phyloP scores from a whole-genome alignment of 2,113 vertebrate genomes.

The Callospermophilus lateralis region DNA sequence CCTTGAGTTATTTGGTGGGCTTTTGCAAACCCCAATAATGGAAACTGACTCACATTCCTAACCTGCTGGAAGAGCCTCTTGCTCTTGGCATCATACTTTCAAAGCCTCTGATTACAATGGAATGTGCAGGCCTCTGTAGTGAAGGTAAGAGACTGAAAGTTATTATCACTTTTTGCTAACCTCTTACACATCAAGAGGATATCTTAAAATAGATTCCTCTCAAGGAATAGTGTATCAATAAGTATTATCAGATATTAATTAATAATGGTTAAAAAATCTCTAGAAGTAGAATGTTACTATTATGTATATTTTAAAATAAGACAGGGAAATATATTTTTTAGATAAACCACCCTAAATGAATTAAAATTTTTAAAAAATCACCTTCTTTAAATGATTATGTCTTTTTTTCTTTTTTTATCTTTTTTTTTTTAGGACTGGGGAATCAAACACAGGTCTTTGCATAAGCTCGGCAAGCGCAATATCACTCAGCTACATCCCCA shows the following conservation, averaged over 20 bases:
- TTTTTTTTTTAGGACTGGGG: too few relatives aligned
- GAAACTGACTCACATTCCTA: background rate
- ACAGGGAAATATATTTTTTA: background rate
- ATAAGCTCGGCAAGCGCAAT: too few relatives aligned
- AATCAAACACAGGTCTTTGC: too few relatives aligned
- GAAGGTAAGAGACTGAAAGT: background rate
- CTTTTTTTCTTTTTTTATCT: too few relatives aligned
- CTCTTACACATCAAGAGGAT: background rate
- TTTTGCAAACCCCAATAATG: background rate
- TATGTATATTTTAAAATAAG: constrained; percentile 12
- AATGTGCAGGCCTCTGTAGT: background rate
- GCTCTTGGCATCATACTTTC: background rate
- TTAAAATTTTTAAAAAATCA: constrained; percentile 1
- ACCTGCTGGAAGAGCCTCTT: background rate
- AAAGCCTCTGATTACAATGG: background rate
- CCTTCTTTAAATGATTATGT: background rate
- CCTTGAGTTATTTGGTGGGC: background rate
- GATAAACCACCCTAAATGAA: background rate
- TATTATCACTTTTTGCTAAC: background rate
- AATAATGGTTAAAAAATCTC: background rate
- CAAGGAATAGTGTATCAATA: background rate
- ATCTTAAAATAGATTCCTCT: background rate
- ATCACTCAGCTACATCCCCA: too few relatives aligned
- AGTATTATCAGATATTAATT: background rate
- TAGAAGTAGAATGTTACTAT: background rate